These are phyloP conservation scores for Halcyon chelicuti DNA, from an alignment of 2,797 vertebrate genomes.

Conservation along the genomic window DNA sequence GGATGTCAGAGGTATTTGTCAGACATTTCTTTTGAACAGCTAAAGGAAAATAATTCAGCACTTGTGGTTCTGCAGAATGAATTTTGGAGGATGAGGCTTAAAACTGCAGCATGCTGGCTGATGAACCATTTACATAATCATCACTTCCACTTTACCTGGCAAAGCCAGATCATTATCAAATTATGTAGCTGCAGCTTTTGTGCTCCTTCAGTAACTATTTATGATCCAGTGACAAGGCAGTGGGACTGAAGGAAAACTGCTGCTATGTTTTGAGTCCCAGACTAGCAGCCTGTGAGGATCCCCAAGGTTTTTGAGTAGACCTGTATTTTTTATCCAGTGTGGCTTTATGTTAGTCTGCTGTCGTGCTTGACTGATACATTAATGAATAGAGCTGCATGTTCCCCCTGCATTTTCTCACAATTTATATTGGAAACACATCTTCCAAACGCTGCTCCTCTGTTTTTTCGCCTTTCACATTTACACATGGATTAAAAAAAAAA, in stretches of 20 bases:
- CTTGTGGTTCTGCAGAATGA: neutral
- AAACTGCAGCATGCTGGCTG: neutral
- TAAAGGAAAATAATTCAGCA: neutral
- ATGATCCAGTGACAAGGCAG: neutral
- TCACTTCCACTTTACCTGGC: neutral
- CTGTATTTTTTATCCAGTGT: neutral
- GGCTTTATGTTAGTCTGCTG: neutral
- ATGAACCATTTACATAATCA: neutral
- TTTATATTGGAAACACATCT: neutral
- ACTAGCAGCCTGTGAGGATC: neutral
- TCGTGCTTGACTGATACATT: neutral
- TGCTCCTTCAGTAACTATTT: neutral
- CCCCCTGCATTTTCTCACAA: neutral
- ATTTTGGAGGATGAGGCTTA: neutral
- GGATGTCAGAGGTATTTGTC: neutral
- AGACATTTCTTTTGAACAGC: neutral
- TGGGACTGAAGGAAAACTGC: neutral
- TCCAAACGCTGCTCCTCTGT: neutral
- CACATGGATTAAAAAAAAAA: neutral
- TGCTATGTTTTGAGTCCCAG: neutral
- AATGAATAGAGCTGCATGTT: neutral
- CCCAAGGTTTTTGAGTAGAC: neutral
- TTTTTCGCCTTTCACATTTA: neutral
- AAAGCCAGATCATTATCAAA: neutral
- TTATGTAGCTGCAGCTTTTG: neutral